phyloP scores from a whole-genome alignment of 2,113 vertebrate genomes.

The Solea senegalensis region DNA sequence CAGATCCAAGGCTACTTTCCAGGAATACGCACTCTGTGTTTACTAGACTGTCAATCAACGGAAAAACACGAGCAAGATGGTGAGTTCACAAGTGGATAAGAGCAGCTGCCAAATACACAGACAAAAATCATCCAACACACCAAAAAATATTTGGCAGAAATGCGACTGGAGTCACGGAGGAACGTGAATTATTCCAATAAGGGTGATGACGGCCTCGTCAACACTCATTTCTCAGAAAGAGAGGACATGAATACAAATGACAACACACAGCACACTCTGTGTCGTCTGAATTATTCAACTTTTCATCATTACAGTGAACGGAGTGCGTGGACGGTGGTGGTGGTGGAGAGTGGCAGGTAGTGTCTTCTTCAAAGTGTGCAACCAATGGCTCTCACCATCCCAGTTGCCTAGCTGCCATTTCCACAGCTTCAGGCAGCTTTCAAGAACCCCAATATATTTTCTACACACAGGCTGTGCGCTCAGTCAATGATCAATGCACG shows the following conservation, averaged over 20 bases:
- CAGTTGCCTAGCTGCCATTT: slow-evolving; percentile 77
- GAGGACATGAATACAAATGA: slow-evolving; percentile 28
- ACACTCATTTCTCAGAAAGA: slow-evolving; percentile 9
- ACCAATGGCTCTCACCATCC: slow-evolving; percentile 42
- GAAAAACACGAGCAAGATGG: slow-evolving; percentile 16
- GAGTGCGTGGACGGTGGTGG: slow-evolving; percentile 38
- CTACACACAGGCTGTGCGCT: slow-evolving; percentile 12
- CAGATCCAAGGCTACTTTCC: slow-evolving; percentile 27
- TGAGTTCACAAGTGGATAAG: slow-evolving; percentile 24
- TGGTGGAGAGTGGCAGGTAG: slow-evolving; percentile 15
- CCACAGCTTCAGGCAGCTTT: slow-evolving; percentile 32
- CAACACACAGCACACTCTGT: background rate
- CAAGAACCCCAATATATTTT: slow-evolving; percentile 28
- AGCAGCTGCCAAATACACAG: slow-evolving; percentile 8
- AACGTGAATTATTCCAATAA: slow-evolving; percentile 43
- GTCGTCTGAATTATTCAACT: slow-evolving; percentile 25
- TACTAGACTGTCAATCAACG: slow-evolving; percentile 14
- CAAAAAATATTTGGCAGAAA: slow-evolving; percentile 15
- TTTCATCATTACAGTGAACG: background rate
- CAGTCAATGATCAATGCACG: slow-evolving; percentile 25
- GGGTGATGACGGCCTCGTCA: slow-evolving; percentile 35
- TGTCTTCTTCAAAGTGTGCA: slow-evolving; percentile 32
- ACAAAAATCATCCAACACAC: background rate
- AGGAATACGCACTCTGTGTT: slow-evolving; percentile 34
- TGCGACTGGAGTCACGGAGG: slow-evolving; percentile 10